Percentiles rank a stretch among this genome's conserved stretches.
These are phyloP conservation scores for Coluber constrictor DNA, from an alignment of 2,797 vertebrate genomes.

Conservation along the genomic window DNA sequence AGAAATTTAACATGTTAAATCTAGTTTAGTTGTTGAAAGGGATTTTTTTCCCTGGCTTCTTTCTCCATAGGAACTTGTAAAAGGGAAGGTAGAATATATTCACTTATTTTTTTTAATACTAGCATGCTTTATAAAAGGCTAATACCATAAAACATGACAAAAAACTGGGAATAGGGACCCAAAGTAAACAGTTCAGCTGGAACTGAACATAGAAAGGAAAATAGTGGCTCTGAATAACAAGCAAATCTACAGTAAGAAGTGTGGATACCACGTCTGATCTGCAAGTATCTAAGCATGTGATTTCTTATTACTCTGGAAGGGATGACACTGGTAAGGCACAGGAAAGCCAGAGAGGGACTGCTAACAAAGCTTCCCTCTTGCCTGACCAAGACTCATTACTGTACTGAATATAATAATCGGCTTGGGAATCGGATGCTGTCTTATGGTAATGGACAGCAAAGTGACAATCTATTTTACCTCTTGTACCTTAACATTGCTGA, in stretches of 20 bases:
- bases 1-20: not conserved
- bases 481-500: not conserved
- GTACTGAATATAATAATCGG: not conserved
- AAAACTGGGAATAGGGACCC: not conserved
- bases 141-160: not conserved
- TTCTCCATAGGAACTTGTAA: not conserved
- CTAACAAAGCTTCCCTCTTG: not conserved
- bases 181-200: not conserved
- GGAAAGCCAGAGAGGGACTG: not conserved
- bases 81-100: not conserved
- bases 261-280: not conserved
- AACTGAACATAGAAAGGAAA: not conserved
- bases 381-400: not conserved
- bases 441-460: not conserved
- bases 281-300: not conserved
- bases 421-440: not conserved
- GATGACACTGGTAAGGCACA: not conserved
- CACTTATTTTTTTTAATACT: not conserved
- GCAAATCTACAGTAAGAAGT: not conserved
- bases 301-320: not conserved
- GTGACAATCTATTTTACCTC: not conserved
- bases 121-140: not conserved
- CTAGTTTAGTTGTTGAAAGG: not conserved
- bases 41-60: not conserved
- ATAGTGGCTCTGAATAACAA: not conserved